A percentile compares a stretch with the other conserved stretches of the same genome.
Conservation (phyloP, 2,888 invertebrate genomes). For the Dexiosoma caninum region DNA sequence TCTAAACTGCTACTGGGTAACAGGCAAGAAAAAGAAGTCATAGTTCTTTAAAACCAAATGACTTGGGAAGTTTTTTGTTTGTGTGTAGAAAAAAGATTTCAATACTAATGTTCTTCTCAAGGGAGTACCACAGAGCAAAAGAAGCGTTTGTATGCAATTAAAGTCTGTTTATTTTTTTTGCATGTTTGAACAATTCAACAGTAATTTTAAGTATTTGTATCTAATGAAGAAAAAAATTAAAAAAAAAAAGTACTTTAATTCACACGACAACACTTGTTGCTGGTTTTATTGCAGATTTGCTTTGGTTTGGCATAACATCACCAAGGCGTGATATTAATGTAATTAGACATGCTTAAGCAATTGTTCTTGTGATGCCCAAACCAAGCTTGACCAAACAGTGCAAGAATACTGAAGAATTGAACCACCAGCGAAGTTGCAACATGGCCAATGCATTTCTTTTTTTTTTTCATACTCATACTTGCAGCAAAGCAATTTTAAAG, state of each 20-base stretch:
- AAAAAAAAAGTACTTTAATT: constrained; percentile 27
- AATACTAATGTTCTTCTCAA: constrained; percentile 40
- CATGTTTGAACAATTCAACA: constrained; percentile 49
- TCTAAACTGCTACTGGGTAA: constrained; percentile 10
- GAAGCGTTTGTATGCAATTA: constrained; percentile 52
- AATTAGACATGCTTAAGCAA: constrained; percentile 61
- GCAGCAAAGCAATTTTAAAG: constrained; percentile 10
- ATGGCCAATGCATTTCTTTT: constrained; percentile 2
- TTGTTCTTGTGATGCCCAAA: constrained; percentile 14
- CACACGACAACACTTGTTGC: constrained; percentile 63
- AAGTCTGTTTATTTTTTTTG: constrained; percentile 26
- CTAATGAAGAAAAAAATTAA: constrained; percentile 2
- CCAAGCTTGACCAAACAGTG: not conserved
- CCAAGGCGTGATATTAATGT: constrained; percentile 62
- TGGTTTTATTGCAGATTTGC: constrained; percentile 4
- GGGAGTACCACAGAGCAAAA: constrained; percentile 19
- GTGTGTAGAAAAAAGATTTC: constrained; percentile 28
- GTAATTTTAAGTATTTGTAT: constrained; percentile 55
- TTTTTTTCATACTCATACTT: constrained; percentile 2
- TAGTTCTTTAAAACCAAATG: not conserved
- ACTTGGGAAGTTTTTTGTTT: constrained; percentile 25
- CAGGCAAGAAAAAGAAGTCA: not conserved
- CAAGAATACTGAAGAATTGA: not conserved
- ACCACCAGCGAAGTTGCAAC: constrained; percentile 46
- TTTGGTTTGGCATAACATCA: constrained; percentile 42